A percentile compares a stretch with the other conserved stretches of the same genome.
Conservation (phyloP, 2,797 vertebrate species). For the Micropoecilia bifurca region DNA sequence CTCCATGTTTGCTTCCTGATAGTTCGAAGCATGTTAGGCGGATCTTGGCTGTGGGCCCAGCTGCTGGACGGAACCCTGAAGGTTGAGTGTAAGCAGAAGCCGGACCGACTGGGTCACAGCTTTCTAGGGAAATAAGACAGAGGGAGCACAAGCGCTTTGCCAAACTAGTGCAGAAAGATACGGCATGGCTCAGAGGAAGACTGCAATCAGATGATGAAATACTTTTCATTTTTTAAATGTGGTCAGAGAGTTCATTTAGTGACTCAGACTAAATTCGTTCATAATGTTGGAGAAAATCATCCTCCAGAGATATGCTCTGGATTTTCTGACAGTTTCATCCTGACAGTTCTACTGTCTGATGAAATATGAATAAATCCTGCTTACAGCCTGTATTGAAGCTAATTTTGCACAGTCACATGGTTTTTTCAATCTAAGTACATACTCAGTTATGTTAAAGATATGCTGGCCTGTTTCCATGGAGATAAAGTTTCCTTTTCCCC, state of each 20-base stretch:
- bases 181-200: slow-evolving; percentile 26
- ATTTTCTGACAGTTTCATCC: neutral
- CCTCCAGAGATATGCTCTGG: neutral
- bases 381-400: neutral
- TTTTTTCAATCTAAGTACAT: neutral
- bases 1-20: slow-evolving; percentile 3
- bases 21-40: neutral
- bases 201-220: slow-evolving; percentile 47
- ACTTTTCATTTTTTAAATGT: slow-evolving; percentile 20
- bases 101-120: slow-evolving; percentile 1
- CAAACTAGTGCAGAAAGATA: slow-evolving; percentile 16
- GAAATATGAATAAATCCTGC: neutral
- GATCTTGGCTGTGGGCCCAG: neutral
- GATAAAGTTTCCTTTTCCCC: neutral
- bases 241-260: slow-evolving; percentile 31
- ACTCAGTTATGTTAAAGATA: neutral
- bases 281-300: neutral
- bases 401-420: neutral
- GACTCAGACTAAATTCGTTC: neutral
- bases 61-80: neutral
- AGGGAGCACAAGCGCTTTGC: slow-evolving; percentile 7
- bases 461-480: neutral
- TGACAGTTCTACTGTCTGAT: neutral
- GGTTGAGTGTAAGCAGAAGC: slow-evolving; percentile 43
- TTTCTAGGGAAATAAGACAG: slow-evolving; percentile 28